A percentile compares a stretch with the other conserved stretches of the same genome.
These are phyloP conservation scores for Drosophila tripunctata DNA, from an alignment of 2,888 invertebrate species.

Conservation along the genomic window DNA sequence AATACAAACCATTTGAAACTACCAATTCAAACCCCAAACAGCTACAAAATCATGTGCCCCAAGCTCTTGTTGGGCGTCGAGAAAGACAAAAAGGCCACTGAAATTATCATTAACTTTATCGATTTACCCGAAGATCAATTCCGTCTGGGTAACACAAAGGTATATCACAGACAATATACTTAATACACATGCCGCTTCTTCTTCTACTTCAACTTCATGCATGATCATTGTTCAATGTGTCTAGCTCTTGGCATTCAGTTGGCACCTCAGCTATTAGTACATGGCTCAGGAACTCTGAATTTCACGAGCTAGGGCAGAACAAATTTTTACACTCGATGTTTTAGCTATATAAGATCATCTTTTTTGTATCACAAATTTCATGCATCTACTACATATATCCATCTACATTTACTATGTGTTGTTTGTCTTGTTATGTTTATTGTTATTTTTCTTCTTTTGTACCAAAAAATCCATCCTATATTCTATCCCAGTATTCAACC, in stretches of 20 bases:
- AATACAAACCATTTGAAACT: constrained; percentile 45
- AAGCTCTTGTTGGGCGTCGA: constrained; percentile 87
- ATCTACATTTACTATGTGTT: constrained; percentile 47
- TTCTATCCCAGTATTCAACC: constrained; percentile 74
- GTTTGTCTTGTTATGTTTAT: constrained; percentile 48
- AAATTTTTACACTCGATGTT: constrained; percentile 14
- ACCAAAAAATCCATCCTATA: constrained; percentile 59
- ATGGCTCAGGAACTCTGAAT: constrained; percentile 33
- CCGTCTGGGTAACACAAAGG: constrained; percentile 98
- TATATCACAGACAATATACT: constrained; percentile 85
- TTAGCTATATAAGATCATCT: constrained; percentile 32
- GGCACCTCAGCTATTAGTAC: constrained; percentile 58
- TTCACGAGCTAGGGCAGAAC: neutral
- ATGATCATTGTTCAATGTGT: constrained; percentile 13
- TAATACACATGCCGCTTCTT: too few relatives aligned
- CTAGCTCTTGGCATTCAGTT: neutral
- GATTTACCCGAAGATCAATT: constrained; percentile 96
- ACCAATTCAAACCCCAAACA: constrained; percentile 86
- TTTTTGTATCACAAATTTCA: constrained; percentile 30
- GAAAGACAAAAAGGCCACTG: constrained; percentile 89
- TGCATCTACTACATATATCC: constrained; percentile 10
- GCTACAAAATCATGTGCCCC: constrained; percentile 99
- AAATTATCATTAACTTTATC: constrained; percentile 92
- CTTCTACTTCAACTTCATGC: too few relatives aligned
- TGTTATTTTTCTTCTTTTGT: constrained; percentile 18